Base-by-base conservation (phyloP, 2,797 vertebrate species). In the Oreochromis grahami region DNA sequence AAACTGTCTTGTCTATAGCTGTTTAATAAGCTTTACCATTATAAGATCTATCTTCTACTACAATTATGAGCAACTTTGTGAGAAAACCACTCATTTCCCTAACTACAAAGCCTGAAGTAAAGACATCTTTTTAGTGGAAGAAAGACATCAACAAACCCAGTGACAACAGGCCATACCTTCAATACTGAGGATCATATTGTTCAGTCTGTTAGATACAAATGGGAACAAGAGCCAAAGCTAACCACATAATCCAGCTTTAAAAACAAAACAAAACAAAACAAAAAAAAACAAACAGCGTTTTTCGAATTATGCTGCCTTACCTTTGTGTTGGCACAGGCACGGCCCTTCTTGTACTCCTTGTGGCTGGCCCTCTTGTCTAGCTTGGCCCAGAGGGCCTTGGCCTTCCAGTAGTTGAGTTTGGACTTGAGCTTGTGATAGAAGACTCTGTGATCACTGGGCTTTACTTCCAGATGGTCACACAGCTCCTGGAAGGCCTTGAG, bases 391-490 rank as follows among this genome's bases (percentile, higher is more conserved):
- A 99, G 97, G 6, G 98, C 98, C 96, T 99, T 99, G 89, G 99
- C 99, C 96, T 98, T 99, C 99, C 99, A 99, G 93, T 99, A 99
- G 96, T 98, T 99, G 78, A 99, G 98, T 90, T 97, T 98, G 90
- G 98, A 98, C 94, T 99, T 99, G 88, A 99, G 98, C 90, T 98
- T 99, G 93, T 98, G 98, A 87, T 99, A 99, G 94, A 99, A 99
- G 88, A 98, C 96, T 79, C 97, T 97, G 91, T 97, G 97, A 85
- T 99, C 98, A 52, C 92, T 96, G 38, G 98, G 98, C 92, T 98
- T 98, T 51, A 99, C 96, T 3, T 99, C 98, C 85, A 99, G 95
- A 85, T 97, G 94, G 84, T 99, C 98, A 3, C 99, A 99, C 65
- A 99, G 96, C 92, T 99, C 99, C 87, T 99, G 98, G 95, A 99